Evolutionary conservation across 2,888 invertebrate species (phyloP).

Genomic region (Craniophora ligustri): DNA sequence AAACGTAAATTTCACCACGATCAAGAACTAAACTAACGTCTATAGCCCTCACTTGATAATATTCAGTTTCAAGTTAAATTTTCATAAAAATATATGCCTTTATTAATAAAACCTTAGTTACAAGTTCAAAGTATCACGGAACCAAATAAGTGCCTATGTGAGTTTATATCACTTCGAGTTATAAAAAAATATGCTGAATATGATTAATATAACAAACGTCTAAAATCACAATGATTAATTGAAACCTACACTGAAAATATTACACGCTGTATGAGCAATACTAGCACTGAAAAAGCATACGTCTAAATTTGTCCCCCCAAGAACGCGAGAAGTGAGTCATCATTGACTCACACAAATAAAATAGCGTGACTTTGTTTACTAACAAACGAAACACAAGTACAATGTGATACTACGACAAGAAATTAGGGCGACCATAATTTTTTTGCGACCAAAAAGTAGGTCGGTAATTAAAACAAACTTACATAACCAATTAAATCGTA

Average conservation of each 20-base stretch:
- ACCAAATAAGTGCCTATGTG: too few relatives aligned
- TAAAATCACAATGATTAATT: constrained; percentile 50
- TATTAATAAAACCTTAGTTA: too few relatives aligned
- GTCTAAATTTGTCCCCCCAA: constrained; percentile 55
- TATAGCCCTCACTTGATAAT: too few relatives aligned
- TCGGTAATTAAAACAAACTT: constrained; percentile 14
- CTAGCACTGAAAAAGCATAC: constrained; percentile 58
- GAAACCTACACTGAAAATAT: constrained; percentile 44
- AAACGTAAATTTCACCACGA: too few relatives aligned
- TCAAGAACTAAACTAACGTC: too few relatives aligned
- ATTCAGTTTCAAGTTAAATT: too few relatives aligned
- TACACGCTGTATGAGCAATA: too few relatives aligned
- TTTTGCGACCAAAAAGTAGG: constrained; percentile 10
- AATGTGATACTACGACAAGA: constrained; percentile 7
- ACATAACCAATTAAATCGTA: constrained; percentile 1
- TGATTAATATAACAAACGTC: too few relatives aligned
- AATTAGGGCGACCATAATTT: constrained; percentile 16
- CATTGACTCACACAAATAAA: constrained; percentile 42
- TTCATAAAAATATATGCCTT: too few relatives aligned
- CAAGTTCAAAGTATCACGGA: too few relatives aligned
- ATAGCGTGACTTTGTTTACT: constrained; percentile 61
- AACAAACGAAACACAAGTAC: constrained; percentile 53
- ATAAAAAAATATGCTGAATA: too few relatives aligned
- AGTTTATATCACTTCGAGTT: too few relatives aligned
- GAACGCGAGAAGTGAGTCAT: constrained; percentile 55